phyloP scores from a whole-genome alignment of 1,140 invertebrate genomes.

The Mercenaria mercenaria region DNA sequence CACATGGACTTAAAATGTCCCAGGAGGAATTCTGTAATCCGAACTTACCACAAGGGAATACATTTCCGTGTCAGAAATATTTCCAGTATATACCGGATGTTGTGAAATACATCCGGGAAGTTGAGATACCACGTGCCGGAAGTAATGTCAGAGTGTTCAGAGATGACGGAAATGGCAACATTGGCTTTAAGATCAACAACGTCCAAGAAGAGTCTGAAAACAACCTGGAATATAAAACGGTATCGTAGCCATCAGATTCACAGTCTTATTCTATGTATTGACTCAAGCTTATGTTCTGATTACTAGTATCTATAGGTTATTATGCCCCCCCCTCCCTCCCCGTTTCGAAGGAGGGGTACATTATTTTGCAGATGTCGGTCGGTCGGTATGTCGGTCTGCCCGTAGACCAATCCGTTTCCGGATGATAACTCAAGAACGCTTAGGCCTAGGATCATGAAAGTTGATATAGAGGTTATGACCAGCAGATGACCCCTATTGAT shows the following conservation, averaged over 20 bases:
- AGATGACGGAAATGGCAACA: slow-evolving; percentile 78
- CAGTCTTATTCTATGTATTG: too few species aligned
- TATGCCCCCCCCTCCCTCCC: background rate
- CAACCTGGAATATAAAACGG: background rate
- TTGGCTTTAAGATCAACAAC: slow-evolving; percentile 79
- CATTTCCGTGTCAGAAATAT: slow-evolving; percentile 64
- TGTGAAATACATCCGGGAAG: slow-evolving; percentile 45
- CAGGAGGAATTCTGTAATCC: slow-evolving; percentile 60
- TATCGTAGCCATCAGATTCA: background rate
- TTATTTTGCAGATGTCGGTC: too few species aligned
- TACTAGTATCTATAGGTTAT: background rate
- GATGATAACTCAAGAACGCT: too few species aligned
- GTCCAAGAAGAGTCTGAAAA: slow-evolving; percentile 63
- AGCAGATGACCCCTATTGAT: too few species aligned
- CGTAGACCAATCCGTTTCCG: too few species aligned
- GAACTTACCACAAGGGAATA: background rate
- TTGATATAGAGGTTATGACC: too few species aligned
- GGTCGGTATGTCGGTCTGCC: too few species aligned
- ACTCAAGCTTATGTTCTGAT: background rate
- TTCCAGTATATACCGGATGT: slow-evolving; percentile 43
- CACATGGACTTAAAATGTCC: slow-evolving; percentile 66
- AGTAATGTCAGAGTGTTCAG: slow-evolving; percentile 72
- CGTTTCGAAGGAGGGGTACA: too few species aligned
- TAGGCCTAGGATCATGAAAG: too few species aligned
- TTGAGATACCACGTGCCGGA: background rate